Percentiles rank a stretch among this genome's conserved stretches.
These are phyloP conservation scores for Cecidostiba fungosa DNA, from an alignment of 2,888 invertebrate genomes.

Conservation along the genomic window DNA sequence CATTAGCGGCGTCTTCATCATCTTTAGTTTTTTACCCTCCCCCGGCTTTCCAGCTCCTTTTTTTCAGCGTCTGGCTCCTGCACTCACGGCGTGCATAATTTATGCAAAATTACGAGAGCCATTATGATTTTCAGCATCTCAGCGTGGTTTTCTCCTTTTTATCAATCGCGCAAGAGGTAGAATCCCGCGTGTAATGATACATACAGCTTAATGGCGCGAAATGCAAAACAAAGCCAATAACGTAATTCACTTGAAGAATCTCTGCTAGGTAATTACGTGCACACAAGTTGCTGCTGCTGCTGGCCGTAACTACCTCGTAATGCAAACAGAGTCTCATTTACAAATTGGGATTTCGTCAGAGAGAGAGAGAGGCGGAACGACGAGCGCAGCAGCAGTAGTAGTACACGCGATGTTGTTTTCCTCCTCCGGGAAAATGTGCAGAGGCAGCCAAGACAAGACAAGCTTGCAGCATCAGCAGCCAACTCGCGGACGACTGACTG, in stretches of 20 bases:
- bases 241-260: not conserved
- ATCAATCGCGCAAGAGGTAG: conserved; percentile 33
- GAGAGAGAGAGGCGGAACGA: not conserved
- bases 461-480: conserved; percentile 17
- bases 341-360: conserved; percentile 42
- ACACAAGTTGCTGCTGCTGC: not conserved
- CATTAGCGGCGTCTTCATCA: conserved; percentile 52
- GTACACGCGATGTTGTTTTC: conserved; percentile 18
- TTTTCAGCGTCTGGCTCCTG: conserved; percentile 52
- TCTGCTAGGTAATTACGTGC: not conserved
- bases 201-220: not conserved
- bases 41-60: not conserved
- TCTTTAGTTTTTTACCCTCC: conserved; percentile 34
- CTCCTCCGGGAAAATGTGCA: conserved; percentile 20
- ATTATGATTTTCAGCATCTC: conserved; percentile 62
- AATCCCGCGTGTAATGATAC: not conserved
- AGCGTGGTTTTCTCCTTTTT: not conserved
- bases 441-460: conserved; percentile 15
- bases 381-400: not conserved
- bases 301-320: not conserved
- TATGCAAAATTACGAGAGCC: conserved; percentile 63
- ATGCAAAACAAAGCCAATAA: not conserved
- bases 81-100: conserved; percentile 57
- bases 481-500: conserved; percentile 31
- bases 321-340: conserved; percentile 49